Percentiles rank a stretch among this genome's conserved stretches.
These are phyloP conservation scores for Sphaerophoria taeniata DNA, from an alignment of 2,888 invertebrate genomes.

Conservation along the genomic window DNA sequence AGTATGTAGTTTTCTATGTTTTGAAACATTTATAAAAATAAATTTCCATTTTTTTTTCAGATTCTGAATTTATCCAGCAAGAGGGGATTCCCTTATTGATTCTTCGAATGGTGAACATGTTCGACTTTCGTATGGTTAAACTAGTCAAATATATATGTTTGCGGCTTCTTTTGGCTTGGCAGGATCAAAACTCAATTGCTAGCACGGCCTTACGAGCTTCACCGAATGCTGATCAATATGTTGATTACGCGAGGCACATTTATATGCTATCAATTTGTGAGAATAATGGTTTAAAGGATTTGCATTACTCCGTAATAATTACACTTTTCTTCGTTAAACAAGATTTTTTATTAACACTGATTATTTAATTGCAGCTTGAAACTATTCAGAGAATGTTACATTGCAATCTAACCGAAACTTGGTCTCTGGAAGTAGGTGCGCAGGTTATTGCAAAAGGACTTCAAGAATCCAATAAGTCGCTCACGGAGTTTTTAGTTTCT, in stretches of 20 bases:
- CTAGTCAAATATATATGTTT: constrained; percentile 79
- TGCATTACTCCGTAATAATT: constrained; percentile 55
- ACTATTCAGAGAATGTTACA: constrained; percentile 46
- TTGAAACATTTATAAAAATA: background rate
- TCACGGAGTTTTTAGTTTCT: constrained; percentile 45
- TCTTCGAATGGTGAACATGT: constrained; percentile 79
- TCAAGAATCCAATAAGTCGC: constrained; percentile 19
- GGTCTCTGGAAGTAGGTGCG: constrained; percentile 27
- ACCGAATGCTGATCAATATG: constrained; percentile 33
- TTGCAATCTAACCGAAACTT: constrained; percentile 1
- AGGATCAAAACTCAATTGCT: constrained; percentile 37
- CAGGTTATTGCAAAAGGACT: constrained; percentile 44
- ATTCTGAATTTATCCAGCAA: constrained; percentile 68
- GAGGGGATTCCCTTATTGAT: constrained; percentile 78
- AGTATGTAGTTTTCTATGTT: background rate
- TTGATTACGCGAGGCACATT: constrained; percentile 47
- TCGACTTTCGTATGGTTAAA: constrained; percentile 79
- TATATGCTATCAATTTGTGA: constrained; percentile 52
- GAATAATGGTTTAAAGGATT: constrained; percentile 20
- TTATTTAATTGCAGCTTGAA: constrained; percentile 42
- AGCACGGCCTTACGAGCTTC: constrained; percentile 34
- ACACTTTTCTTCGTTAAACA: no score
- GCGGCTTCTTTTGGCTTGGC: constrained; percentile 79
- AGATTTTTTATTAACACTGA: no score
- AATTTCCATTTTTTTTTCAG: constrained; percentile 31